Conservation (phyloP, 2,113 vertebrate genomes). For the Megaceryle maxima region DNA sequence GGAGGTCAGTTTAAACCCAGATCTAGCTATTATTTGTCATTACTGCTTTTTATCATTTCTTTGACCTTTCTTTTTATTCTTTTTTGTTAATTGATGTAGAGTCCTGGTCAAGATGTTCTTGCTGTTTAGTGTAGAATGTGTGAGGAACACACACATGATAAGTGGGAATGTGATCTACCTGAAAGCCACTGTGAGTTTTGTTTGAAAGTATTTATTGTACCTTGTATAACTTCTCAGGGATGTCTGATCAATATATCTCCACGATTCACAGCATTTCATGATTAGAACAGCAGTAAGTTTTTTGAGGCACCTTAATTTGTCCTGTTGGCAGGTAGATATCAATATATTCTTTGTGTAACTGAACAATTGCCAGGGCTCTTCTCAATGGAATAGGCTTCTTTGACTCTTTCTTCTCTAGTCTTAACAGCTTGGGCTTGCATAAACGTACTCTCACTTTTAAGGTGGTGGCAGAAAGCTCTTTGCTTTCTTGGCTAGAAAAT, state of each 20-base stretch:
- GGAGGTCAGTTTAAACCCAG: neutral
- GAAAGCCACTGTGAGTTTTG: neutral
- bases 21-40: neutral
- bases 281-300: neutral
- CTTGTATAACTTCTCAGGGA: neutral
- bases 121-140: neutral
- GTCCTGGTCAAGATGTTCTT: neutral
- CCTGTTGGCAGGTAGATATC: neutral
- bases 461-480: neutral
- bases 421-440: neutral
- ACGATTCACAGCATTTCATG: neutral
- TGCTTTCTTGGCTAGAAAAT: neutral
- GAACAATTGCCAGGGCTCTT: neutral
- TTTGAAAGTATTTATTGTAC: neutral
- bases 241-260: neutral
- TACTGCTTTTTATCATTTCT: neutral
- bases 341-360: neutral
- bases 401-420: neutral
- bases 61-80: neutral
- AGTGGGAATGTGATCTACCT: neutral
- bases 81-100: neutral
- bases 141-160: neutral
- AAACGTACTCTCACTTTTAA: neutral
- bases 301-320: neutral
- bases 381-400: neutral